Percentiles rank a stretch among this genome's conserved stretches.
Conservation (phyloP, 2,888 invertebrate genomes). For the Yponomeuta plumbellus region DNA sequence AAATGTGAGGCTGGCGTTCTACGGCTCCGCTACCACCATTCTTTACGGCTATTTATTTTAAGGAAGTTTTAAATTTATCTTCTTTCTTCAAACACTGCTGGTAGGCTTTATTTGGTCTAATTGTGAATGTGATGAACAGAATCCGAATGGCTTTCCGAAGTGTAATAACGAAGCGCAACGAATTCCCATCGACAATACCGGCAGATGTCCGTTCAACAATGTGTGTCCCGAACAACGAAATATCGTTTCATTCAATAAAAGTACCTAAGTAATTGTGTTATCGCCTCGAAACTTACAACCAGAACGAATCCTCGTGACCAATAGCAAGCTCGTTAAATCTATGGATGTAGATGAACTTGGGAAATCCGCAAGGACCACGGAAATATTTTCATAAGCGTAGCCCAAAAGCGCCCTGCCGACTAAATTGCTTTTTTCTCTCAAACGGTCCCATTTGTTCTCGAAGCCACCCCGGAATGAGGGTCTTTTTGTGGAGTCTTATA, state of each 20-base stretch:
- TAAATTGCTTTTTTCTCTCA: slow-evolving; percentile 48
- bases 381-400: slow-evolving; percentile 19
- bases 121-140: background rate
- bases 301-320: background rate
- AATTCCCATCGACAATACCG: slow-evolving; percentile 39
- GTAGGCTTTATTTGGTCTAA: background rate
- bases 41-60: too few species aligned
- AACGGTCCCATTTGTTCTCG: slow-evolving; percentile 48
- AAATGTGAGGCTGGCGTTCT: too few species aligned
- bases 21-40: too few species aligned
- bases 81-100: background rate
- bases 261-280: slow-evolving; percentile 5
- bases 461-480: slow-evolving; percentile 42
- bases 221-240: slow-evolving; percentile 38
- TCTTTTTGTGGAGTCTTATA: slow-evolving; percentile 43
- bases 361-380: background rate
- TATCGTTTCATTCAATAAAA: slow-evolving; percentile 8
- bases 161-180: slow-evolving; percentile 24
- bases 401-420: slow-evolving; percentile 35
- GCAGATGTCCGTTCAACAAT: slow-evolving; percentile 53
- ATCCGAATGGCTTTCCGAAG: slow-evolving; percentile 5
- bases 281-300: background rate
- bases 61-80: too few species aligned
- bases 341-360: slow-evolving; percentile 1
- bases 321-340: background rate